These are phyloP conservation scores for Hassar affinis DNA, from an alignment of 2,113 vertebrate species.

Conservation along the genomic window DNA sequence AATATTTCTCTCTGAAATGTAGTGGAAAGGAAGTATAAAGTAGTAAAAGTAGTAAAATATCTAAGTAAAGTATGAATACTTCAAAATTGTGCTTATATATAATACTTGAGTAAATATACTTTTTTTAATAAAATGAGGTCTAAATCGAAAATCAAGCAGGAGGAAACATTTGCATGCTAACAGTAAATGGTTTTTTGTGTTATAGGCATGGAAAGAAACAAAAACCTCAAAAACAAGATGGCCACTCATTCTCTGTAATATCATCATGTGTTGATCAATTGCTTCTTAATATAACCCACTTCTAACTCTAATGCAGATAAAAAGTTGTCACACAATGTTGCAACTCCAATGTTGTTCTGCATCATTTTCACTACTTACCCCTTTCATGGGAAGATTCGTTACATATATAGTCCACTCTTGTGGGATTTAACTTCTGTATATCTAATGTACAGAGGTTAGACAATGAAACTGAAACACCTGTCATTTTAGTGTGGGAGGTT, in stretches of 20 bases:
- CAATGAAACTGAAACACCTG: too few species aligned
- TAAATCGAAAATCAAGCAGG: not conserved
- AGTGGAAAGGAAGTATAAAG: too few species aligned
- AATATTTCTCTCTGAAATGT: too few species aligned
- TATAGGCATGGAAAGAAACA: constrained; percentile 49
- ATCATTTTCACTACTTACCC: not conserved
- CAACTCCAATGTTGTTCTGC: not conserved
- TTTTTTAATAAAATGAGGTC: not conserved
- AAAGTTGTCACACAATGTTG: constrained; percentile 23
- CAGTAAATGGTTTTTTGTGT: constrained; percentile 31
- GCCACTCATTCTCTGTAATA: constrained; percentile 50
- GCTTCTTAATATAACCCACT: constrained; percentile 22
- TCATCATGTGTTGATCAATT: constrained; percentile 16
- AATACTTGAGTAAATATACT: too few species aligned
- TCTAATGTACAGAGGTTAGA: too few species aligned
- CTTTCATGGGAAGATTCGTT: not conserved
- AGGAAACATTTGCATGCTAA: constrained; percentile 35
- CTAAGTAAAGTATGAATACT: too few species aligned
- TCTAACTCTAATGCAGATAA: not conserved
- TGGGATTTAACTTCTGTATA: not conserved
- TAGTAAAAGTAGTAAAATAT: too few species aligned
- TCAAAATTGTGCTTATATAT: too few species aligned
- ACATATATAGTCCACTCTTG: not conserved
- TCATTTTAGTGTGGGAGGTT: too few species aligned
- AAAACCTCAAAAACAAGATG: constrained; percentile 41